A percentile compares a stretch with the other conserved stretches of the same genome.
These are phyloP conservation scores for Carcinoscorpius rotundicauda DNA, from an alignment of 1,140 invertebrate species.

Conservation along the genomic window DNA sequence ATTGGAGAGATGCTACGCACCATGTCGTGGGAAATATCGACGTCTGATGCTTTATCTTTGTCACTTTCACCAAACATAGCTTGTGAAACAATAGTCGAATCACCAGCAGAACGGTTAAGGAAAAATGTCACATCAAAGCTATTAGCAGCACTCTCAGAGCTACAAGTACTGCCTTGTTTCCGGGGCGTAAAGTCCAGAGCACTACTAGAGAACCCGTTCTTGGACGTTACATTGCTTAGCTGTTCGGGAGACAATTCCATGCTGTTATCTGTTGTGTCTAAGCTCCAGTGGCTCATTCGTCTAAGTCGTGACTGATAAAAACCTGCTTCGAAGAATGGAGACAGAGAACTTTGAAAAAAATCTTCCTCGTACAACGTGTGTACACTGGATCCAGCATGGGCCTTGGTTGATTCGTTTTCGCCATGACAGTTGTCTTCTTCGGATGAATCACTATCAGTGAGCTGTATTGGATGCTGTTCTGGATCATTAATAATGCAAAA, in stretches of 20 bases:
- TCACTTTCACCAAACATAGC: too few relatives aligned
- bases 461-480: conserved; percentile 22
- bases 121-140: conserved; percentile 30
- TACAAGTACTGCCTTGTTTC: conserved; percentile 27
- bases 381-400: conserved; percentile 19
- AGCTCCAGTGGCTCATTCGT: conserved; percentile 16
- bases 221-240: conserved; percentile 14
- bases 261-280: conserved; percentile 20
- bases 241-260: conserved; percentile 20
- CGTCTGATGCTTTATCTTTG: too few relatives aligned
- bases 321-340: conserved; percentile 14
- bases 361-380: conserved; percentile 19
- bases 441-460: conserved; percentile 10
- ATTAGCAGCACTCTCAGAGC: conserved; percentile 30
- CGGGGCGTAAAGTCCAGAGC: conserved; percentile 11
- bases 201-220: conserved; percentile 13
- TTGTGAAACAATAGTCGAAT: too few relatives aligned
- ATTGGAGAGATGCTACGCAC: conserved; percentile 2
- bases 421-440: conserved; percentile 14
- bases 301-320: conserved; percentile 8
- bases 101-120: conserved; percentile 2
- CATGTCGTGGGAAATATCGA: conserved; percentile 9
- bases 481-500: conserved; percentile 44
- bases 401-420: conserved; percentile 21
- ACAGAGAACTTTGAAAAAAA: conserved; percentile 16